Evolutionary conservation across 1,140 invertebrate genomes (phyloP), one percentile per base, ranked within the genome.

Genomic region (Drosophila serrata): DNA sequence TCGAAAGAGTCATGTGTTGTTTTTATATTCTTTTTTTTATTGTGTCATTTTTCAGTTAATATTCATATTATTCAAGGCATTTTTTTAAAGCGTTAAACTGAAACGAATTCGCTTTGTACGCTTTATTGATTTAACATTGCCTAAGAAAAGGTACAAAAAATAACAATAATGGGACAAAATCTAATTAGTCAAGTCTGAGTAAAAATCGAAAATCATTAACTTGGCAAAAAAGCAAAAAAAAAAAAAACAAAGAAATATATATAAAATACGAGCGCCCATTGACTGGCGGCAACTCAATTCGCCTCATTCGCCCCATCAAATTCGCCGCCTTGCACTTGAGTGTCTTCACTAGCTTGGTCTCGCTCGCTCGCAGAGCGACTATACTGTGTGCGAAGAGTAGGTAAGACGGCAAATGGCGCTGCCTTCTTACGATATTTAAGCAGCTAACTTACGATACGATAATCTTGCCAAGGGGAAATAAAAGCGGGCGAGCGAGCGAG

Each of bases 391-490:
- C 22, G 67, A 73, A 63, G 17, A 57, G 31, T 37, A 68, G 31
- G 45, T 6, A 40, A 68, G 77, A 57, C 65, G 75, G 82, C 82
- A 82, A 70, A 82, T 86, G 82, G 82, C 74, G 82, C 82, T 73
- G 82, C 84, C 84, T 87, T 88, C 84, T 88, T 87, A 87, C 82
- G 82, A 88, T 87, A 87, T 87, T 76, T 70, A 87, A 87, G 82
- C 82, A 79, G 75, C 43, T 42, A 64, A 88, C 84, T 84, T 88
- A 88, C 84, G 82, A 78, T 85, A 85, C 59, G 82, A 75, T 76
- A 76, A 76, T 64, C 65, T 74, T 58, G 77, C 59, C 58, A 69
- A 53, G 70, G 82, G 79, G 79, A 82, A 86, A 77, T 78, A 63
- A 64, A 29, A 39, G 53, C 42, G n/a, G n/a, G 53, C 17, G 35